Base-by-base conservation (phyloP, 2,113 vertebrate species). In the Physeter macrocephalus region DNA sequence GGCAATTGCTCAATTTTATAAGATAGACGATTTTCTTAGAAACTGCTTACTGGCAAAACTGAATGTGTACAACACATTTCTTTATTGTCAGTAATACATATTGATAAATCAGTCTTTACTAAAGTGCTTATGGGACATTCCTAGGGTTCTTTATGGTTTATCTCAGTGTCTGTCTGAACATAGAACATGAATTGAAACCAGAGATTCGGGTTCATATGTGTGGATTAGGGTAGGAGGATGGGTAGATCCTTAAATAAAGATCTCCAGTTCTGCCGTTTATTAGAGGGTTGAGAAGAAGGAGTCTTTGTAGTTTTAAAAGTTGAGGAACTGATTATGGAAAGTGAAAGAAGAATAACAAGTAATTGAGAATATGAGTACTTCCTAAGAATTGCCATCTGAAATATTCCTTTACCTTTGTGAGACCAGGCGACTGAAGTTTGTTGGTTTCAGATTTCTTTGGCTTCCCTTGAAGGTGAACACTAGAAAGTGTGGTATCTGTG, bases 361-460 rank as follows among this genome's bases (percentile, higher is more conserved):
- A 80, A 96, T 72, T 94, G 92, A 85, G 84, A 94, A 85, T 61
- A 57, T 13, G 74, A 88, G 6, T 93, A 61, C 13, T 89, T 92
- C 77, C 64, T 81, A 25, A 85, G 66, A 94, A 59, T 62, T 95
- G 27, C 9, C 13, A 5, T 95, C 43, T 54, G 9, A 92, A 82
- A 71, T 86, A 7, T 57, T 92, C 34, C 29, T 96, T 96, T 77
- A 39, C 52, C n/a, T 39, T 34, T 74, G 15, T 67, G 88, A 62
- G 23, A 74, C 34, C n/a, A 88, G n/a, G 54, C 25, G 85, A 88
- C 29, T 93, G 15, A 86, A 41, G 11, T 86, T 94, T 69, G 41
- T 52, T 89, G 49, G 52, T 89, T 95, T 95, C 74, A 90, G 2
- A 59, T 94, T 90, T 41, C 41, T 75, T 92, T 87, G 43, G 21